phyloP scores from a whole-genome alignment of 2,113 vertebrate species.

The Sarotherodon lohbergeri region DNA sequence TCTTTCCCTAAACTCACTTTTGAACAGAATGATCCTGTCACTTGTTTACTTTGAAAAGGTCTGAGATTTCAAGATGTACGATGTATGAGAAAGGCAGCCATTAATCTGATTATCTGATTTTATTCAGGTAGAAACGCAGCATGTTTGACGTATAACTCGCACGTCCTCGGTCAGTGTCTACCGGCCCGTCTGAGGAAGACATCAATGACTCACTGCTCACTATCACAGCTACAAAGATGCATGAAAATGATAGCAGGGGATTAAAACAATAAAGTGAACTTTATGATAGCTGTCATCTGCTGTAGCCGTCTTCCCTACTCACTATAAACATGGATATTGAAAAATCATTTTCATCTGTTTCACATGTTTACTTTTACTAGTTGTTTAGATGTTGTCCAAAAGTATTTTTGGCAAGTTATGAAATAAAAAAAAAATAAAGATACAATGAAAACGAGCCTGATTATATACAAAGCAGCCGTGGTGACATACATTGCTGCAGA shows the following conservation, averaged over 20 bases:
- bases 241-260: neutral
- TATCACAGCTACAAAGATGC: neutral
- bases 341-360: neutral
- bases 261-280: neutral
- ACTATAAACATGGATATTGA: rapidly evolving
- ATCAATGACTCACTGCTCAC: neutral
- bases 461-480: neutral
- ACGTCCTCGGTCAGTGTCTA: neutral
- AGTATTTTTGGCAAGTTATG: neutral
- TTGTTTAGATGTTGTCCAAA: neutral
- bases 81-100: neutral
- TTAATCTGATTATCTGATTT: slow-evolving; percentile 22
- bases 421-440: neutral
- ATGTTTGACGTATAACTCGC: neutral
- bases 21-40: slow-evolving; percentile 1
- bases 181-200: neutral
- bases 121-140: neutral
- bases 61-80: neutral
- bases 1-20: neutral
- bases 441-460: neutral
- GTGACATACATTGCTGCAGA: rapidly evolving
- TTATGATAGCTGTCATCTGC: neutral
- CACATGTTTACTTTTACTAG: neutral
- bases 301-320: neutral
- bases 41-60: neutral